A percentile compares a stretch with the other conserved stretches of the same genome.
Evolutionary conservation across 2,113 vertebrate genomes (phyloP).

Genomic region (Stomatorhinus ivindoensis): DNA sequence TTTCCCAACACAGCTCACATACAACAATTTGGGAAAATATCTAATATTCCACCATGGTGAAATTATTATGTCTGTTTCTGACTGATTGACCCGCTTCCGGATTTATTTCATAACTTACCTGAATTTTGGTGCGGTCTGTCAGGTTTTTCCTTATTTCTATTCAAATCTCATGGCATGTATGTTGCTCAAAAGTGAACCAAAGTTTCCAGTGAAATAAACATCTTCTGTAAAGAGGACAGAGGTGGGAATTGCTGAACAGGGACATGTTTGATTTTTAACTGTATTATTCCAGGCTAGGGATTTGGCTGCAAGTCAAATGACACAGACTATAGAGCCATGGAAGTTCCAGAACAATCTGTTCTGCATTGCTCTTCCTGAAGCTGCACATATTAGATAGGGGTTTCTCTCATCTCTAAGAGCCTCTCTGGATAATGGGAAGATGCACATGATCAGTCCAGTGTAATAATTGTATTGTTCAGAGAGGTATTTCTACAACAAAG

Average conservation of each 20-base stretch:
- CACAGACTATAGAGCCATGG: background rate
- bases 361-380: background rate
- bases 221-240: background rate
- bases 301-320: background rate
- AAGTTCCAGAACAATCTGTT: background rate
- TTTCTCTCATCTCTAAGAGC: background rate
- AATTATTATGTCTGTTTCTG: background rate
- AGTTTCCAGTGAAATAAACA: background rate
- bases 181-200: background rate
- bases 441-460: background rate
- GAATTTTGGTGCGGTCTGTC: background rate
- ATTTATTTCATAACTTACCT: background rate
- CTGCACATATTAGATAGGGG: background rate
- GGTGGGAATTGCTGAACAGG: background rate
- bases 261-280: slow-evolving; percentile 10
- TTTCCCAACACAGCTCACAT: background rate
- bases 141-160: background rate
- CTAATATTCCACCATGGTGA: background rate
- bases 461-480: background rate
- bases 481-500: background rate
- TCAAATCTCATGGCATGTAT: background rate
- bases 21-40: background rate
- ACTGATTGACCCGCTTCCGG: background rate
- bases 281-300: background rate
- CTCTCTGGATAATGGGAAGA: background rate